Conservation (phyloP, 2,113 vertebrate species). For the Rhombomys opimus region DNA sequence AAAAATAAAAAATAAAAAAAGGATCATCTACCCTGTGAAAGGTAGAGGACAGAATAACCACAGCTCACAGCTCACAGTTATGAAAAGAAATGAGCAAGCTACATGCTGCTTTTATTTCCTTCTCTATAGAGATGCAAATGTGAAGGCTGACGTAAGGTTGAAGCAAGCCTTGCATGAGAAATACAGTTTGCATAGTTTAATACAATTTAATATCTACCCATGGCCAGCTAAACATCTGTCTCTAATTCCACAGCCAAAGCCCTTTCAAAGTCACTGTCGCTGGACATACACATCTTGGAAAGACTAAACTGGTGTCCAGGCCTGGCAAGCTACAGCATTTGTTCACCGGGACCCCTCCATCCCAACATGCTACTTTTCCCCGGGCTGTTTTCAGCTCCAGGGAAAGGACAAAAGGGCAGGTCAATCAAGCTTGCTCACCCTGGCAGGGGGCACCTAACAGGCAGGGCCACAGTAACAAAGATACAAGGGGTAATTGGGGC, state of each 20-base stretch:
- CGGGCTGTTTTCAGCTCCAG: conserved; percentile 61
- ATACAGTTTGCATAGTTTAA: conserved; percentile 74
- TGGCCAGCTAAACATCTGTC: conserved; percentile 79
- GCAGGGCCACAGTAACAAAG: not conserved
- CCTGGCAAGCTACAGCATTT: conserved; percentile 49
- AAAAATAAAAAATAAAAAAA: not conserved
- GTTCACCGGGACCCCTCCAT: conserved; percentile 44
- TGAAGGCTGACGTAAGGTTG: conserved; percentile 75
- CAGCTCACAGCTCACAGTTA: conserved; percentile 68
- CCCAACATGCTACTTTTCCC: conserved; percentile 54
- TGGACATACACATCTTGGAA: conserved; percentile 62
- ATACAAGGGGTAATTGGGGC: not conserved
- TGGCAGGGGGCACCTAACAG: conserved; percentile 63
- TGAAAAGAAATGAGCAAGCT: conserved; percentile 78
- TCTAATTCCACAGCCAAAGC: conserved; percentile 73
- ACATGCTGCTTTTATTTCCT: conserved; percentile 75
- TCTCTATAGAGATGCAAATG: conserved; percentile 82
- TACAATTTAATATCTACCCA: conserved; percentile 79
- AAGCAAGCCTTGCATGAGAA: conserved; percentile 77
- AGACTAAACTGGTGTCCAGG: conserved; percentile 57
- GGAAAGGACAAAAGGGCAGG: conserved; percentile 67
- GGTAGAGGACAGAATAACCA: conserved; percentile 53
- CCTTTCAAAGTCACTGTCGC: conserved; percentile 78
- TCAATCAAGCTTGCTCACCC: conserved; percentile 57
- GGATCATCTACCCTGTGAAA: not conserved